Evolutionary conservation across 2,113 vertebrate species (phyloP).

Genomic region (Tylochromis polylepis): DNA sequence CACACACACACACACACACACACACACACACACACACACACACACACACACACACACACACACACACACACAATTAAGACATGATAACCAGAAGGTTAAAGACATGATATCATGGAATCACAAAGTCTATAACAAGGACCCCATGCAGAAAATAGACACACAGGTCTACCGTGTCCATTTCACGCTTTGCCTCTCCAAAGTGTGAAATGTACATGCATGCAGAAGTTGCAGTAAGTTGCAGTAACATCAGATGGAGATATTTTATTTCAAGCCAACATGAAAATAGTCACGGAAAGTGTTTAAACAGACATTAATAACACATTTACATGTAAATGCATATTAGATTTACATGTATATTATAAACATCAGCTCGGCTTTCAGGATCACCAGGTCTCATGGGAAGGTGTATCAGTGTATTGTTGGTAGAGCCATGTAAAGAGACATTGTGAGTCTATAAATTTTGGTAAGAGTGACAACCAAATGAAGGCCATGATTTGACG

Average conservation of each 20-base stretch:
- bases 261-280: rapidly evolving
- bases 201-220: neutral
- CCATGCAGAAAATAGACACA: neutral
- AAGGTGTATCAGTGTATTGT: rapidly evolving
- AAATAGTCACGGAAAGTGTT: neutral
- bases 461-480: neutral
- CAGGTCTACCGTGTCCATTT: neutral
- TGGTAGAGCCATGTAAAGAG: neutral
- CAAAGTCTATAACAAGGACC: neutral
- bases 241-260: neutral
- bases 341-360: neutral
- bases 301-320: neutral
- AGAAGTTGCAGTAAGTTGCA: neutral
- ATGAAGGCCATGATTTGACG: neutral
- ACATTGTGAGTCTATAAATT: neutral
- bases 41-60: no score
- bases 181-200: neutral
- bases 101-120: neutral
- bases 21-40: no score
- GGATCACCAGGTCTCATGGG: neutral
- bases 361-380: neutral
- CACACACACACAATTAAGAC: no score
- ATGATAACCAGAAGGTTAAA: neutral
- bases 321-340: neutral
- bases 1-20: no score